Base-by-base conservation (phyloP, 2,888 invertebrate species). In the Branchellion lobata region DNA sequence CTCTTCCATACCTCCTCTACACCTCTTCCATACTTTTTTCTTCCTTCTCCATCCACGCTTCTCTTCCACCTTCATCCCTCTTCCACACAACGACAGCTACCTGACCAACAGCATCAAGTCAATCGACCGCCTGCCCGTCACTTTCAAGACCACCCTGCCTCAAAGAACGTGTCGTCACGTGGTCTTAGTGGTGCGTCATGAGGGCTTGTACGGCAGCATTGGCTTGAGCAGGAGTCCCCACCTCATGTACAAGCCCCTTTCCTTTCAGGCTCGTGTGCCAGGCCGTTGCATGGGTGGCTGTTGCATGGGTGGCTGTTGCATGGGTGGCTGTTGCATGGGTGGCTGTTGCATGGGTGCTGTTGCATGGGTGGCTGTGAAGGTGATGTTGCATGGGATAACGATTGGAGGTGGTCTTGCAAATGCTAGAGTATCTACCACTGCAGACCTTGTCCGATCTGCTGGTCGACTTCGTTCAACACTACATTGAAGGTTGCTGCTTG, bases 201-300 rank as follows among this genome's bases (percentile, higher is more conserved):
- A 84, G 79, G 87, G 87, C 8, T 29, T 82, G 36, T 88, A 86
- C 82, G 88, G 88, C 21, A 85, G 87, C 5, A 82, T 88, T 27
- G 88, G 88, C 11, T 86, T 88, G 85, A 87, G 87, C 82, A 83
- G 88, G 24, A 82, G 87, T 61, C 84, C 84, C 21, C 86, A 87
- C 77, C 85, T 88, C 79, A 88, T 87, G 86, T 86, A 86, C 81
- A 88, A 88, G 84, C 86, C 87, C 34, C 82, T 88, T 0, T 80
- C 81, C 21, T 88, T 84, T 80, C 85, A 85, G 84, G 87, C 87
- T n/a, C n/a, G n/a, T n/a, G n/a, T n/a, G n/a, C n/a, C n/a, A 82
- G n/a, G n/a, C n/a, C n/a, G n/a, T n/a, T n/a, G n/a, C n/a, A n/a
- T n/a, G n/a, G n/a, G n/a, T n/a, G n/a, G n/a, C n/a, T n/a, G n/a